A percentile compares a stretch with the other conserved stretches of the same genome.
Evolutionary conservation across 2,797 vertebrate genomes (phyloP).

Genomic region (Sebastolobus alascanus): DNA sequence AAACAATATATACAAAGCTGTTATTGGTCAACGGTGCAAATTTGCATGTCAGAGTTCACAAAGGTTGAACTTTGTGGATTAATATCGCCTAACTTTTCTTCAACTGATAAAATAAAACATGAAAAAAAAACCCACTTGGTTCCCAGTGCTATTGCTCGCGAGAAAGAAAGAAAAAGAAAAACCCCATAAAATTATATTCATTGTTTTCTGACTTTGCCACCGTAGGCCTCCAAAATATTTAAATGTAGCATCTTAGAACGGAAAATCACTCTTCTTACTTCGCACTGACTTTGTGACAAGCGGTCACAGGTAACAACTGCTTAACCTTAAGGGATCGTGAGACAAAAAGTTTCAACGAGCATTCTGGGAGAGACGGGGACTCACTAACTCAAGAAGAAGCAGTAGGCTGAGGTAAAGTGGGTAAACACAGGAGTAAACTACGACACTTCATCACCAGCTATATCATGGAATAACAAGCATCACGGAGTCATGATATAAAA

Average conservation of each 20-base stretch:
- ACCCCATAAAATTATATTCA: neutral
- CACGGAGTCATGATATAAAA: constrained; percentile 13
- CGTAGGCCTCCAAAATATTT: neutral
- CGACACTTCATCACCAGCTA: constrained; percentile 27
- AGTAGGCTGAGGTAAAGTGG: neutral
- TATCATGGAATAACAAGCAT: constrained; percentile 8
- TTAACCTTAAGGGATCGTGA: neutral
- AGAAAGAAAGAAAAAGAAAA: neutral
- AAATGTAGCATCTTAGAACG: neutral
- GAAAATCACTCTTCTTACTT: neutral
- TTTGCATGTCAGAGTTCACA: neutral
- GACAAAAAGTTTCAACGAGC: neutral
- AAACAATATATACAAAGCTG: no score
- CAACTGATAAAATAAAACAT: neutral
- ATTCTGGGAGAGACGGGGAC: neutral
- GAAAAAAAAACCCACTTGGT: neutral
- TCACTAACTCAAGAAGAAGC: neutral
- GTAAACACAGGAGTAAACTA: constrained; percentile 10
- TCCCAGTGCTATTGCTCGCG: neutral
- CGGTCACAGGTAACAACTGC: neutral
- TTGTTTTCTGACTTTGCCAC: neutral
- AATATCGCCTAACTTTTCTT: neutral
- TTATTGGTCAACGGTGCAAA: neutral
- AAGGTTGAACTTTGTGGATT: neutral
- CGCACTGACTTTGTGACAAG: neutral